Conservation (phyloP, 2,888 invertebrate genomes). For the Timandra comae region DNA sequence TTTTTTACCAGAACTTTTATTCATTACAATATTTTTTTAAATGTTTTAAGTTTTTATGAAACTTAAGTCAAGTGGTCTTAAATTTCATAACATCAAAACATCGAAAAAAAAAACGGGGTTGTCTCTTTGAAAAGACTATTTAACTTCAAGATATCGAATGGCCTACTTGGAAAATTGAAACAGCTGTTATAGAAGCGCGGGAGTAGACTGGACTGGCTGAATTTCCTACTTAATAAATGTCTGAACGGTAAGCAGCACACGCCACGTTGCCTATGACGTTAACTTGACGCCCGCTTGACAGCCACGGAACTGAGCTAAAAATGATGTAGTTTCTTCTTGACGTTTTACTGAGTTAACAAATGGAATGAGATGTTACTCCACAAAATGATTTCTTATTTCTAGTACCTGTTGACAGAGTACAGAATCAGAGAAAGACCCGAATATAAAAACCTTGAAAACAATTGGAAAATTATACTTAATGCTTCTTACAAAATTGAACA, state of each 20-base stretch:
- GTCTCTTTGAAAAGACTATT: constrained; percentile 4
- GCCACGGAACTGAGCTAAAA: constrained; percentile 38
- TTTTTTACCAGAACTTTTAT: too few relatives aligned
- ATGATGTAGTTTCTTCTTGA: constrained; percentile 38
- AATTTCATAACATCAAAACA: too few relatives aligned
- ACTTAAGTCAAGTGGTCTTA: too few relatives aligned
- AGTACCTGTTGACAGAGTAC: too few relatives aligned
- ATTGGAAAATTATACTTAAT: too few relatives aligned
- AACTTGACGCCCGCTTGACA: constrained; percentile 56
- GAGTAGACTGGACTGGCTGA: constrained; percentile 28
- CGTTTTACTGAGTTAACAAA: constrained; percentile 25
- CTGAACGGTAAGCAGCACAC: constrained; percentile 28
- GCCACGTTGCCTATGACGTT: constrained; percentile 42
- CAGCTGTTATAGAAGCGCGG: constrained; percentile 34
- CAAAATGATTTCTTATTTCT: too few relatives aligned
- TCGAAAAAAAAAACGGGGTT: too few relatives aligned
- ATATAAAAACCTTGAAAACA: too few relatives aligned
- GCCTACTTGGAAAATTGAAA: constrained; percentile 26
- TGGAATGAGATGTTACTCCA: constrained; percentile 16
- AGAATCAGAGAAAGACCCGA: too few relatives aligned
- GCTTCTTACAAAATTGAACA: too few relatives aligned
- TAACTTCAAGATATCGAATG: constrained; percentile 17
- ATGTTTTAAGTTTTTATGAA: too few relatives aligned
- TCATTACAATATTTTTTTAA: too few relatives aligned
- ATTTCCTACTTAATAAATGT: constrained; percentile 62